Evolutionary conservation across 64 coral and sea anemone genomes (phyloP).

Genomic region (Stylophora pistillata): DNA sequence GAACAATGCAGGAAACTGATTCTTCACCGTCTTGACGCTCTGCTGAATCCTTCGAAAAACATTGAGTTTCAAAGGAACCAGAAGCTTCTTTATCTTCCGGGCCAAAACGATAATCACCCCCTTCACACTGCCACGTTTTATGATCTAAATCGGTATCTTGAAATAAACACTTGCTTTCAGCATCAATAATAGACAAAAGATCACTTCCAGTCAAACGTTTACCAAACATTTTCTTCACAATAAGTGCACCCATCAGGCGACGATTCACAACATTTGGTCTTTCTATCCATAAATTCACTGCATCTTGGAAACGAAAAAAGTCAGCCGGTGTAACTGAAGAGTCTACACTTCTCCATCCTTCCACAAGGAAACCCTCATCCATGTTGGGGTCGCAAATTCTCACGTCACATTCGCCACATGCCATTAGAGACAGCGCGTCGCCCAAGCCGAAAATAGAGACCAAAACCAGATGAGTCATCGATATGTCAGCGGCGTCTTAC

Average conservation of each 20-base stretch:
- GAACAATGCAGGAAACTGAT: conserved; percentile 55
- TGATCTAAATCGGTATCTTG: not conserved
- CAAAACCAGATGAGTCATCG: conserved; percentile 8
- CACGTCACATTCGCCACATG: too few species aligned
- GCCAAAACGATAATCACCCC: not conserved
- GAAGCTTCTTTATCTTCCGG: not conserved
- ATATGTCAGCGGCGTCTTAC: conserved; percentile 18
- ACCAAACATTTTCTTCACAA: conserved; percentile 42
- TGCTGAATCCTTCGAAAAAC: not conserved
- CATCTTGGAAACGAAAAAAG: conserved; percentile 57
- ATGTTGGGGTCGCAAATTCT: too few species aligned
- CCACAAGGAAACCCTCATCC: not conserved
- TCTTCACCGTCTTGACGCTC: not conserved
- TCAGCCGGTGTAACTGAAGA: conserved; percentile 28
- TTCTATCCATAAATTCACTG: conserved; percentile 87
- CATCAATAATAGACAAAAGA: not conserved
- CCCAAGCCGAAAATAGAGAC: too few species aligned
- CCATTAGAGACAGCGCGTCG: too few species aligned
- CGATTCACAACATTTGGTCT: conserved; percentile 95
- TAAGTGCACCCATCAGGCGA: conserved; percentile 67
- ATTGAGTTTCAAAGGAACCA: not conserved
- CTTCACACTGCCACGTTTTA: not conserved
- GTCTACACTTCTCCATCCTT: conserved; percentile 53
- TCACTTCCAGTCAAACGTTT: conserved; percentile 7
- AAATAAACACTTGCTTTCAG: not conserved